Evolutionary conservation across 2,888 invertebrate species (phyloP).

Genomic region (Synanthedon andrenaeformis): DNA sequence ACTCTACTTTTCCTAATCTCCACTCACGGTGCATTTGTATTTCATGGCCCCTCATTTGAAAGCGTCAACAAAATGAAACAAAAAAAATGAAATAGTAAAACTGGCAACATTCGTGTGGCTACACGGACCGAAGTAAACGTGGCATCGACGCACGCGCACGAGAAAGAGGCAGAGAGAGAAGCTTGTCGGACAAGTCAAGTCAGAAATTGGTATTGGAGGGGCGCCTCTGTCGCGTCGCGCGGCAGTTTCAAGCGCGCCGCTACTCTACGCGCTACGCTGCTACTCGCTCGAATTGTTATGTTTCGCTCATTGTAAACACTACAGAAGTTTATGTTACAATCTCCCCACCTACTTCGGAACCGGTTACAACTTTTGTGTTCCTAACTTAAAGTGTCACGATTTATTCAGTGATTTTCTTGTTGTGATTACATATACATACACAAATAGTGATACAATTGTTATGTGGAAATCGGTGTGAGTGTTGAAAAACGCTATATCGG

Average conservation of each 20-base stretch:
- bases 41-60: constrained; percentile 59
- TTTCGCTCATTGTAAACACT: constrained; percentile 29
- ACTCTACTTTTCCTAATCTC: constrained; percentile 12
- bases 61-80: constrained; percentile 56
- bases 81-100: constrained; percentile 35
- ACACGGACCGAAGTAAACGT: constrained; percentile 33
- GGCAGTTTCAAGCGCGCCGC: constrained; percentile 50
- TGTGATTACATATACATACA: constrained; percentile 19
- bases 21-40: constrained; percentile 45
- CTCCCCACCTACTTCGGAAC: constrained; percentile 35
- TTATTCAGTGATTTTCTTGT: constrained; percentile 34
- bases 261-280: constrained; percentile 15
- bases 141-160: constrained; percentile 63
- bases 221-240: constrained; percentile 40
- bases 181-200: constrained; percentile 46
- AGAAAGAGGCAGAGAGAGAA: constrained; percentile 42
- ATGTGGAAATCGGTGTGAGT: constrained; percentile 2
- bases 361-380: constrained; percentile 51
- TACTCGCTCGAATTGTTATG: constrained; percentile 5
- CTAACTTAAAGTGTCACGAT: constrained; percentile 23
- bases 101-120: constrained; percentile 48
- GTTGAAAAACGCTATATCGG: constrained; percentile 5
- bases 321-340: constrained; percentile 30
- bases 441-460: constrained; percentile 1
- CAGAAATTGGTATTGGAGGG: constrained; percentile 31